Evolutionary conservation across 2,888 invertebrate genomes (phyloP).

Genomic region (Protodeltote pygarga): DNA sequence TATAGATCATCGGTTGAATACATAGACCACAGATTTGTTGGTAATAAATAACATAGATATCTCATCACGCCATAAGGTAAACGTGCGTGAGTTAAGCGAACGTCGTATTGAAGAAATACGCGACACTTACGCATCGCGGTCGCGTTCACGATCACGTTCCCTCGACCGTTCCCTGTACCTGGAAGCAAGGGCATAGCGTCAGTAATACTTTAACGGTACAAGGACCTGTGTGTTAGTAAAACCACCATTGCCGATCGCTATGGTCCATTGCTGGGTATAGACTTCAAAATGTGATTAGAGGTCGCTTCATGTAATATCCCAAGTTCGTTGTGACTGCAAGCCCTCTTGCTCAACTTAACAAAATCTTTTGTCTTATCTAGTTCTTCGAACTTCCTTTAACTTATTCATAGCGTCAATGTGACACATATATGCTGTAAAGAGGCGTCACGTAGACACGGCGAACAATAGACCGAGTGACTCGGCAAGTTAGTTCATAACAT

Average conservation of each 20-base stretch:
- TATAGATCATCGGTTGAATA: too few species aligned
- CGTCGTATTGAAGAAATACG: conserved; percentile 30
- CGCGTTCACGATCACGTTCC: conserved; percentile 89
- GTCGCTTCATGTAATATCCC: too few species aligned
- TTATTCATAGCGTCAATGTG: too few species aligned
- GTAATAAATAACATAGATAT: conserved; percentile 15
- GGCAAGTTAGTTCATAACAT: too few species aligned
- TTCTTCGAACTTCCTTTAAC: too few species aligned
- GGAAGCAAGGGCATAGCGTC: conserved; percentile 66
- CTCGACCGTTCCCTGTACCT: conserved; percentile 91
- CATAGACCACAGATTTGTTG: too few species aligned
- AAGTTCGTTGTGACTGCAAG: conserved; percentile 9
- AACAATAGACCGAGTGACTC: too few species aligned
- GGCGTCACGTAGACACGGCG: too few species aligned
- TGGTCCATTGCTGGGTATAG: background rate
- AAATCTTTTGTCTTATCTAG: too few species aligned
- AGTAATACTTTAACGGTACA: conserved; percentile 34
- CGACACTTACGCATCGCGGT: conserved; percentile 87
- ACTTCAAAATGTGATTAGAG: too few species aligned
- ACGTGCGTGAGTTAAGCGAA: conserved; percentile 34
- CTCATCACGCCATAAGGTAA: conserved; percentile 26
- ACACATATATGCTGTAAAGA: too few species aligned
- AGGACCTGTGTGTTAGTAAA: background rate
- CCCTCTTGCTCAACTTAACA: too few species aligned
- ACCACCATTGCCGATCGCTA: background rate